A percentile compares a stretch with the other conserved stretches of the same genome.
Conservation (phyloP, 2,797 vertebrate species). For the Rhinatrema bivittatum region DNA sequence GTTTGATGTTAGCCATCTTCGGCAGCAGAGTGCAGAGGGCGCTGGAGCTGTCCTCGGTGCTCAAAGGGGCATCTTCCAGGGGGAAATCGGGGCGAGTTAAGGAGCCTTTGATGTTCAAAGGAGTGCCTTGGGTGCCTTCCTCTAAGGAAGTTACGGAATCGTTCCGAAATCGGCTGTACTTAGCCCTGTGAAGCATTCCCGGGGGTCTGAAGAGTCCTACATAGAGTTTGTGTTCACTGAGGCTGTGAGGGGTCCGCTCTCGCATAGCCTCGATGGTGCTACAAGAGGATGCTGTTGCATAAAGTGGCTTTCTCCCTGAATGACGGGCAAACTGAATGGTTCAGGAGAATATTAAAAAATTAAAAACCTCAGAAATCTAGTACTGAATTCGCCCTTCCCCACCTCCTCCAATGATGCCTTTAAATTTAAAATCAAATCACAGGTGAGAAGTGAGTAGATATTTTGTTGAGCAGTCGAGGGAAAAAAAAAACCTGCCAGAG, state of each 20-base stretch:
- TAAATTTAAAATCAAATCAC: too few relatives aligned
- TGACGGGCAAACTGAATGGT: slow-evolving; percentile 12
- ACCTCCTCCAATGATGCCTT: too few relatives aligned
- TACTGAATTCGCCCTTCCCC: slow-evolving; percentile 1
- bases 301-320: too few relatives aligned
- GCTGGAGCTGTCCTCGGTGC: slow-evolving; percentile 45
- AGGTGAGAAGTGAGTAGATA: too few relatives aligned
- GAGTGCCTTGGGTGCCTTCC: slow-evolving; percentile 61
- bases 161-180: slow-evolving; percentile 84
- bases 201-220: slow-evolving; percentile 55
- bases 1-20: slow-evolving; percentile 70
- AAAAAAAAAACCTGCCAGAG: not conserved
- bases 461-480: too few relatives aligned
- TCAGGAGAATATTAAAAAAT: slow-evolving; percentile 15
- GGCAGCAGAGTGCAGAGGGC: slow-evolving; percentile 75
- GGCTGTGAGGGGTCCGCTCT: slow-evolving; percentile 55
- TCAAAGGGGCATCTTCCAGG: slow-evolving; percentile 44
- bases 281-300: too few relatives aligned
- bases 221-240: slow-evolving; percentile 47
- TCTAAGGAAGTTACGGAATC: slow-evolving; percentile 76
- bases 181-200: slow-evolving; percentile 86
- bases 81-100: slow-evolving; percentile 46
- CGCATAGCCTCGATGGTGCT: slow-evolving; percentile 69
- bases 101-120: slow-evolving; percentile 34
- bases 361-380: slow-evolving; percentile 13